These are phyloP conservation scores for Daphoenositta chrysoptera DNA, from an alignment of 2,113 vertebrate species.

Conservation along the genomic window DNA sequence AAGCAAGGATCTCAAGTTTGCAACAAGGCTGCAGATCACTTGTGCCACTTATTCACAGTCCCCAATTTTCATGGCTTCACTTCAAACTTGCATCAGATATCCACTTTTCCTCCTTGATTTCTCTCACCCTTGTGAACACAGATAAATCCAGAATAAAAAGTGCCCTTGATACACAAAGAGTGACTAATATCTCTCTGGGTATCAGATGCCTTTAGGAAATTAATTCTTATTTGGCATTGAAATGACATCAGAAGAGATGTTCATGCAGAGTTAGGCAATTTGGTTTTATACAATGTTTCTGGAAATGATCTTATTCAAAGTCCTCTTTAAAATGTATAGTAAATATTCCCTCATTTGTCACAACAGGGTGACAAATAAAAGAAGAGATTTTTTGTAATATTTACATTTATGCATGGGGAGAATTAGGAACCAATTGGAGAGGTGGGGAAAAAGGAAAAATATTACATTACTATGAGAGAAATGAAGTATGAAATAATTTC, in stretches of 20 bases:
- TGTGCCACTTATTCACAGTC: not conserved
- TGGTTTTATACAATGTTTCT: not conserved
- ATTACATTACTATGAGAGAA: not conserved
- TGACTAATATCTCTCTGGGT: slow-evolving; percentile 1
- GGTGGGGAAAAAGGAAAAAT: not conserved
- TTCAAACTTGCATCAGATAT: not conserved
- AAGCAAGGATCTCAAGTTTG: not conserved
- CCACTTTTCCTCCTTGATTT: not conserved
- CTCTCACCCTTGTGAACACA: not conserved
- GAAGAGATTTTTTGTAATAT: not conserved
- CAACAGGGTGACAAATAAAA: not conserved
- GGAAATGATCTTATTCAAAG: not conserved
- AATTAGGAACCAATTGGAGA: not conserved
- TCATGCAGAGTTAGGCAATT: not conserved
- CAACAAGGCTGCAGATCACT: not conserved
- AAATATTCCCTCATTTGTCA: not conserved
- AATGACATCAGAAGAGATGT: not conserved
- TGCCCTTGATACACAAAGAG: not conserved
- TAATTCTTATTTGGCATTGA: slow-evolving; percentile 33
- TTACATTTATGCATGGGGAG: not conserved
- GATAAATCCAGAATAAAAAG: not conserved
- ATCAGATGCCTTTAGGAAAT: slow-evolving; percentile 18
- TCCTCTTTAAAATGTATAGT: not conserved
- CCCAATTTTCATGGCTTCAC: not conserved
- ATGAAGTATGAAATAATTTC: not conserved